Conservation (phyloP, 2,888 invertebrate genomes). For the Creontiades dilutus region DNA sequence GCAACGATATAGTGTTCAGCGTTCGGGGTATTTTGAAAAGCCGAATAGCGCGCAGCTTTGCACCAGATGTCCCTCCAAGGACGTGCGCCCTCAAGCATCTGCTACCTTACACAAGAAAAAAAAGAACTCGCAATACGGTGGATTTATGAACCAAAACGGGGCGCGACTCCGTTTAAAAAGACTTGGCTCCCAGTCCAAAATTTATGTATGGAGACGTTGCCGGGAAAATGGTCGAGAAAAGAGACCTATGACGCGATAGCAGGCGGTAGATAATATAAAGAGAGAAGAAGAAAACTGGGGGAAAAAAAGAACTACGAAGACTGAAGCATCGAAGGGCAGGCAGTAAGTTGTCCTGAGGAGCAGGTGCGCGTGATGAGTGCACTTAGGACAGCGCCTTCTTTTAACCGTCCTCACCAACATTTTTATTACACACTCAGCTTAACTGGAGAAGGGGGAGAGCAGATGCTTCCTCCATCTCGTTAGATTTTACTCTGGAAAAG, state of each 20-base stretch:
- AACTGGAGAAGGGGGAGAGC: slow-evolving; percentile 44
- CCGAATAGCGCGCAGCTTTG: no score
- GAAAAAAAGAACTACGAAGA: not conserved
- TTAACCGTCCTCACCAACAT: slow-evolving; percentile 55
- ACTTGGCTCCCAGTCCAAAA: not conserved
- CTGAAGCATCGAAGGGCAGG: slow-evolving; percentile 38
- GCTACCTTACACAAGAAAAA: no score
- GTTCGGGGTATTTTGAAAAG: no score
- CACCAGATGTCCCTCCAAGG: no score
- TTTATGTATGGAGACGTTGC: slow-evolving; percentile 4
- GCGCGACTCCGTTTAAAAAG: not conserved
- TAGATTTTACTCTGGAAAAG: slow-evolving; percentile 3
- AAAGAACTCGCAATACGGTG: not conserved
- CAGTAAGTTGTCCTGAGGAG: slow-evolving; percentile 50
- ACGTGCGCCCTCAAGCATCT: no score
- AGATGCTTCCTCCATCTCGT: slow-evolving; percentile 46
- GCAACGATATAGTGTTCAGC: no score
- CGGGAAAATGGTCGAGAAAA: not conserved
- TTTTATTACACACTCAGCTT: slow-evolving; percentile 57
- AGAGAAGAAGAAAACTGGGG: slow-evolving; percentile 30
- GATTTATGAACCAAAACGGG: not conserved
- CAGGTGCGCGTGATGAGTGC: slow-evolving; percentile 58
- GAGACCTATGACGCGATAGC: not conserved
- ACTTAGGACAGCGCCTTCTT: slow-evolving; percentile 39
- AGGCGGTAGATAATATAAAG: slow-evolving; percentile 33